These are phyloP conservation scores for Periphyllus acericola DNA, from an alignment of 2,888 invertebrate species.

Conservation along the genomic window DNA sequence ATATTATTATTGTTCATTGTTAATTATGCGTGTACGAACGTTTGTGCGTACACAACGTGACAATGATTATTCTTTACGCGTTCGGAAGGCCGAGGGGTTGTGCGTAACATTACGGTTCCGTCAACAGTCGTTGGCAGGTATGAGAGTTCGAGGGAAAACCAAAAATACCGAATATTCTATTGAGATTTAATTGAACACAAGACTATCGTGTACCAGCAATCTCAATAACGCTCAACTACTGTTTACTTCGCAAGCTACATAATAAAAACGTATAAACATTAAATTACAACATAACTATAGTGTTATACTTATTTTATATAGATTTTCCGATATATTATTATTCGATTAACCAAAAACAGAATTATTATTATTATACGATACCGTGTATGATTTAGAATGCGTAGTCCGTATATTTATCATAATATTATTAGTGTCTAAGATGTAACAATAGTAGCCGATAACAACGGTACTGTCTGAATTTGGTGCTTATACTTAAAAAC, in stretches of 20 bases:
- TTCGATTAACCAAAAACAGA: not conserved
- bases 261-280: too few relatives aligned
- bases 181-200: not conserved
- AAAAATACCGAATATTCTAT: conserved; percentile 10
- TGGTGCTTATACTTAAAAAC: conserved; percentile 60
- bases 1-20: too few relatives aligned
- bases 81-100: not conserved
- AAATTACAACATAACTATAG: not conserved
- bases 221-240: conserved; percentile 37
- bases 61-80: too few relatives aligned
- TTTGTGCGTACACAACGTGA: too few relatives aligned
- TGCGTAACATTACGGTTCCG: not conserved
- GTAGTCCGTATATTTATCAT: conserved; percentile 6
- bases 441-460: conserved; percentile 31
- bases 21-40: too few relatives aligned
- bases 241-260: not conserved
- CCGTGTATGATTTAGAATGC: conserved; percentile 2
- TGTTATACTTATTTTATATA: not conserved
- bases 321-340: not conserved
- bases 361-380: not conserved
- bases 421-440: conserved; percentile 5
- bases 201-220: not conserved
- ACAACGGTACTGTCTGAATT: conserved; percentile 53
- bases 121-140: not conserved
- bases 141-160: not conserved